Evolutionary conservation across 2,888 invertebrate genomes (phyloP), one percentile per base, ranked within the genome.

Genomic region (Panzeria rudis): DNA sequence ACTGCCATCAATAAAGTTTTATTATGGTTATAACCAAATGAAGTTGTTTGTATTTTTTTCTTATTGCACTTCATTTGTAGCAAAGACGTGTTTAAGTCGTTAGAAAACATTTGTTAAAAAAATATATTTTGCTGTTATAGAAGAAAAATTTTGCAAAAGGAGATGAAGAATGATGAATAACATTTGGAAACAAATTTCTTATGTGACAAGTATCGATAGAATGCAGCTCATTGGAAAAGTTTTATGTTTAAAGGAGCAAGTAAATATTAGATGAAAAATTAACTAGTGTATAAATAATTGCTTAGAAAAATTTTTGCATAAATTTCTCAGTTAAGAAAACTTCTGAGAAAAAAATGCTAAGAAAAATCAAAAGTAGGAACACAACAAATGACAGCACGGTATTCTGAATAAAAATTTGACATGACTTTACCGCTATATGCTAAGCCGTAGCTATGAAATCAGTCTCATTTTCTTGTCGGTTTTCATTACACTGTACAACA

Each of bases 1-100:
- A 56, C 44, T 32, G 44, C 23, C 66, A 68, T 47, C 56, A n/a
- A 68, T 47, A 77, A 44, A 66, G 7, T 54, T 76, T 66, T 66
- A 29, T 54, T 54, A 32, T 20, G 15, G 32, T 29, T 41, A 52
- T 50, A 73, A 52, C 1, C 15, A 64, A 72, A 75, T 64, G 44
- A 56, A 76, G 41, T 20, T 52, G 4, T 32, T 52, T 41, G 20
- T 32, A 13, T 15, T 29, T 29, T 29, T 8, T 44, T 59, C 23
- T 59, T 44, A 59, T 68, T 41, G 66, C 77, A 68, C 15, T 52
- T 69, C 20, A 61, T 41, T 56, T 66, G 23, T 35, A n/a, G 47
- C 8, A 23, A 11, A 68, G 9, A 69, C 64, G 54, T 54, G 20
- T 32, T 23, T 13, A 15, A 62, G 23, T 17, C 15, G 13, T 62